A percentile compares a stretch with the other conserved stretches of the same genome.
Conservation (phyloP, 1,140 invertebrate species). For the Tenebrio molitor region DNA sequence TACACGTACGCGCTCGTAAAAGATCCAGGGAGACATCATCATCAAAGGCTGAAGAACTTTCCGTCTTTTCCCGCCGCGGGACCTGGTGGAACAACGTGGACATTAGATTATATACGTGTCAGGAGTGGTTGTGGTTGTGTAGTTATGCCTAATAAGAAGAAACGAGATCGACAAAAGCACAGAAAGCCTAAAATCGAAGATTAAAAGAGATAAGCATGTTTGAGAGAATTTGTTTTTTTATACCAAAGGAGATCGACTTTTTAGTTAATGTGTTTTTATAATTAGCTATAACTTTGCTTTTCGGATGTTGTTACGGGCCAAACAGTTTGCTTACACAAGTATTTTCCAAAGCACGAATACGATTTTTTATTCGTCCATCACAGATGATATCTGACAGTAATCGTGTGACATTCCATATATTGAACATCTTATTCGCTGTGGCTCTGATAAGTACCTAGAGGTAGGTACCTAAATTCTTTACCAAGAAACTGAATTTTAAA, state of each 20-base stretch:
- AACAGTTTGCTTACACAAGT: background rate
- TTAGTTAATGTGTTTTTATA: background rate
- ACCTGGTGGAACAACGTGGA: constrained; percentile 72
- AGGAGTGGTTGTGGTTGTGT: constrained; percentile 88
- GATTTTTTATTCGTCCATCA: no score
- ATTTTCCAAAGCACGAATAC: no score
- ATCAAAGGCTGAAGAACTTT: constrained; percentile 65
- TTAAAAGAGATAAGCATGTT: constrained; percentile 15
- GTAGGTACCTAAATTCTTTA: no score
- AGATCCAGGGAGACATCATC: constrained; percentile 63
- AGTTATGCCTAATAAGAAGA: constrained; percentile 66
- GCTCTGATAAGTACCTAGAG: no score
- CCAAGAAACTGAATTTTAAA: no score
- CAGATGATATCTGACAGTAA: no score
- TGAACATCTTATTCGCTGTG: no score
- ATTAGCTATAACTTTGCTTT: background rate
- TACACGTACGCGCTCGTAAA: constrained; percentile 87
- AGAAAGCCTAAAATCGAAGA: constrained; percentile 38
- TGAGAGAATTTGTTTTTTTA: constrained; percentile 1
- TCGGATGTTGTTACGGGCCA: no score
- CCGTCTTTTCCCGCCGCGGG: constrained; percentile 70
- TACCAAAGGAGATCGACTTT: constrained; percentile 47
- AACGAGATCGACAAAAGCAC: constrained; percentile 56
- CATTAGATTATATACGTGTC: constrained; percentile 85
- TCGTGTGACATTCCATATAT: no score